Base-by-base conservation (phyloP, 2,888 invertebrate genomes). In the Drosophila paramelanica region DNA sequence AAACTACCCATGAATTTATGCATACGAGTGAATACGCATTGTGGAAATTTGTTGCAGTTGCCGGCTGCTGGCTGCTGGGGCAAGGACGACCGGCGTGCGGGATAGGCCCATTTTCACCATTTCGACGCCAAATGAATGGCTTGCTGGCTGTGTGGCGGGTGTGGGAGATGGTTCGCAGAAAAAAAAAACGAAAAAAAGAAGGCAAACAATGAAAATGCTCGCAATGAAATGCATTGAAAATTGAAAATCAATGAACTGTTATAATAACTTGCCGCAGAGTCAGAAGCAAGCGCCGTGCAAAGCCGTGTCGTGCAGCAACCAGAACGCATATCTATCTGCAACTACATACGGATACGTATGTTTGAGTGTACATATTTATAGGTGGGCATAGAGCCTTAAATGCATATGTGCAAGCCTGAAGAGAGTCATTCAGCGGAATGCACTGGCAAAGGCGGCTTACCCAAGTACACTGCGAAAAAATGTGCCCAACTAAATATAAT, bases 191-290 rank as follows among this genome's bases (percentile, higher is more conserved):
- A 33, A 36, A 39, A 52, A 41, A 11, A 42, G 10, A 65, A 38
- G 41, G 72, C 84, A 88, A 83, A 83, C 87, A 88, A 88, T 80
- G 83, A 67, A 75, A 78, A 75, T 51, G 69, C 66, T 71, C 38
- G 65, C 75, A 78, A 72, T 67, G 69, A 73, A 81, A 83, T 88
- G 81, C 84, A 86, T 76, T 76, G 87, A 83, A 84, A 86, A 83
- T 83, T 87, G 87, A 88, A 89, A 84, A 87, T 86, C 86, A 86
- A 88, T 86, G 89, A 86, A 86, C 86, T 88, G 89, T 88, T 85
- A 89, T 86, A 89, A 86, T 86, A 82, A 89, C 89, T 88, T 82
- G 72, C 79, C 81, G 74, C 85, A 77, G 79, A 79, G 72, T 77
- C 87, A 74, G 79, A 83, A 67, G 71, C 74, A 71, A 73, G 61